Conservation (phyloP, 2,113 vertebrate genomes). For the Bos indicus region DNA sequence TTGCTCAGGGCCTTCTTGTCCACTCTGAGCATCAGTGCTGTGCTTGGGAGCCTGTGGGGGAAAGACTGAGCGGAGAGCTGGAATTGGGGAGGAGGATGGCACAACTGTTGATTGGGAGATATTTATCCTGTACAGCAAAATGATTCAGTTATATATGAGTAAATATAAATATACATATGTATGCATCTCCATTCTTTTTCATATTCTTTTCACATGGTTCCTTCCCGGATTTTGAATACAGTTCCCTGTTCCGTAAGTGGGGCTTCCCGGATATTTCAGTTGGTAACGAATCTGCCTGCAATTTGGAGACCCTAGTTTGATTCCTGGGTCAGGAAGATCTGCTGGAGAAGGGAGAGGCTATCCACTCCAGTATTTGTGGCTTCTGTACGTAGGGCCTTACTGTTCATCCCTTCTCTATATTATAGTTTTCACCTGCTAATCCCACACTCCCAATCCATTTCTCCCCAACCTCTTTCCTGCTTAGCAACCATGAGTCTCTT, state of each 20-base stretch:
- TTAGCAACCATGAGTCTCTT: neutral
- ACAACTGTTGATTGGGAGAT: too few species aligned
- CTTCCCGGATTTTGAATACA: neutral
- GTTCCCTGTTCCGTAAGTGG: neutral
- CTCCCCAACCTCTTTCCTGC: neutral
- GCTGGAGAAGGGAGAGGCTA: neutral
- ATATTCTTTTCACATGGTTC: neutral
- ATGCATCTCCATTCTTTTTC: neutral
- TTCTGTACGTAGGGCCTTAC: neutral
- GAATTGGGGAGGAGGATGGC: neutral
- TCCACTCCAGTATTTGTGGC: neutral
- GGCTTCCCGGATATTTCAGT: neutral
- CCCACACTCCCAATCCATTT: neutral
- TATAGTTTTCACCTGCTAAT: neutral
- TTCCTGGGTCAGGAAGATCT: neutral
- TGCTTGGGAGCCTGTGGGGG: neutral
- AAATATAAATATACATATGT: neutral
- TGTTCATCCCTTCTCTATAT: neutral
- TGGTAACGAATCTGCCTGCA: neutral
- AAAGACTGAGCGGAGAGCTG: neutral
- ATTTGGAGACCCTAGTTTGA: neutral
- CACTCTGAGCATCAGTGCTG: neutral
- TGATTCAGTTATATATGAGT: neutral
- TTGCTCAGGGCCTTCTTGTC: slow-evolving; percentile 23
- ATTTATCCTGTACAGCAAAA: neutral